A percentile compares a stretch with the other conserved stretches of the same genome.
These are phyloP conservation scores for Montipora sp. DNA, from an alignment of 64 coral and sea anemone genomes.

Conservation along the genomic window DNA sequence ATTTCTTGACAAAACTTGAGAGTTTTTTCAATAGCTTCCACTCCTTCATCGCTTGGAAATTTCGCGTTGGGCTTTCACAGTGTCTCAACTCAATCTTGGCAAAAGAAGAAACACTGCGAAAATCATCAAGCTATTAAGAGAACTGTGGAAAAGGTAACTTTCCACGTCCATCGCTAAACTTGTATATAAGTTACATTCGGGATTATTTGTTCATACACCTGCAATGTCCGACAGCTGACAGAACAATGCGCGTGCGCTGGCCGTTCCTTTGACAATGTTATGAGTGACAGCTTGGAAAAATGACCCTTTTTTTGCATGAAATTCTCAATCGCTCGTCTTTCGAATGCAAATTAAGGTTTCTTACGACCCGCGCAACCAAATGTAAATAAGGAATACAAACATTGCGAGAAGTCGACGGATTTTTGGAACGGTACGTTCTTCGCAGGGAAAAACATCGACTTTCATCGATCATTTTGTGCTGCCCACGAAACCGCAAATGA, in stretches of 20 bases:
- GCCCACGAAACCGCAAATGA: not conserved
- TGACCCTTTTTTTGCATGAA: slow-evolving; percentile 83
- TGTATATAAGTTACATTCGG: slow-evolving; percentile 69
- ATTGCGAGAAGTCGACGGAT: slow-evolving; percentile 48
- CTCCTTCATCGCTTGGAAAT: no score
- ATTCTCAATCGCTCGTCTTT: slow-evolving; percentile 81
- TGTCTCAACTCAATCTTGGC: no score
- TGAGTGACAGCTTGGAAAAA: slow-evolving; percentile 83
- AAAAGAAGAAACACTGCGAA: not conserved
- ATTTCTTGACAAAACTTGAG: not conserved
- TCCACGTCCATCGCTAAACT: slow-evolving; percentile 54
- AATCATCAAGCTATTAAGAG: slow-evolving; percentile 1
- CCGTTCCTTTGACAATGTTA: slow-evolving; percentile 42
- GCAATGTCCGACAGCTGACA: slow-evolving; percentile 61
- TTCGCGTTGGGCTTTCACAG: not conserved
- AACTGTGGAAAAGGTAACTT: slow-evolving; percentile 56
- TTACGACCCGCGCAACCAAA: slow-evolving; percentile 32
- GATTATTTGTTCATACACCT: slow-evolving; percentile 71
- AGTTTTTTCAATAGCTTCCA: not conserved
- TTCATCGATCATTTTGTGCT: not conserved
- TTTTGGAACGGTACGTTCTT: slow-evolving; percentile 35
- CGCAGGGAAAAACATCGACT: not conserved
- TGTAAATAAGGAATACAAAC: slow-evolving; percentile 84
- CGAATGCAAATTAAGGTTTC: slow-evolving; percentile 83
- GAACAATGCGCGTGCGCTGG: slow-evolving; percentile 51